Base-by-base conservation (phyloP, 2,113 vertebrate species). In the Engraulis encrasicolus region DNA sequence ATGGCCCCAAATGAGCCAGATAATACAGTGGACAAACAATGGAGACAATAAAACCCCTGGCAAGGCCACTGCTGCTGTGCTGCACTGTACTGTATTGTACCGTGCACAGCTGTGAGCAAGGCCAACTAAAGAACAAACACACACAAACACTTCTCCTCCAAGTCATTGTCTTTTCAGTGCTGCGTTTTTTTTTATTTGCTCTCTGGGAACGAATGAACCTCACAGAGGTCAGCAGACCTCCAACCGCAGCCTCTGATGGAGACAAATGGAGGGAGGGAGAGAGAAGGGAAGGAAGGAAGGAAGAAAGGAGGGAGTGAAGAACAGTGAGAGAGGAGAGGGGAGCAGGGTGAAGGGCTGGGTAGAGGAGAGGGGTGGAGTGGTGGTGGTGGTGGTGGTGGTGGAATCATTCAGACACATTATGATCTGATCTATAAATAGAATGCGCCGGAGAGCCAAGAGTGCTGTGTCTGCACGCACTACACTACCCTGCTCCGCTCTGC, bases 321-420 rank as follows among this genome's bases (percentile, higher is more conserved):
- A n/a, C n/a, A n/a, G 85, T 81, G 85, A 84, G 87, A 88, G 34
- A 86, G 80, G 84, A 92, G 86, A 88, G 52, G 79, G 79, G 90
- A 86, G 87, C n/a, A n/a, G 89, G 78, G 74, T 36, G 36, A 18
- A 77, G 27, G 34, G n/a, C n/a, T n/a, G n/a, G n/a, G n/a, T n/a
- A n/a, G n/a, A n/a, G n/a, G n/a, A n/a, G n/a, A n/a, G n/a, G n/a
- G n/a, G n/a, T n/a, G n/a, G n/a, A n/a, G n/a, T n/a, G n/a, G n/a
- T n/a, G n/a, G n/a, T n/a, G n/a, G n/a, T n/a, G n/a, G n/a, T n/a
- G n/a, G n/a, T n/a, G n/a, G 34, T 37, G 77, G 20, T 34, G 38
- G 14, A 80, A 50, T 50, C 48, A 20, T 27, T 50, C 27, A 80
- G 58, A 66, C 58, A 61, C 58, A 66, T 66, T 66, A 66, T 66